Evolutionary conservation across 2,888 invertebrate genomes (phyloP).

Genomic region (Dynastes grantii): DNA sequence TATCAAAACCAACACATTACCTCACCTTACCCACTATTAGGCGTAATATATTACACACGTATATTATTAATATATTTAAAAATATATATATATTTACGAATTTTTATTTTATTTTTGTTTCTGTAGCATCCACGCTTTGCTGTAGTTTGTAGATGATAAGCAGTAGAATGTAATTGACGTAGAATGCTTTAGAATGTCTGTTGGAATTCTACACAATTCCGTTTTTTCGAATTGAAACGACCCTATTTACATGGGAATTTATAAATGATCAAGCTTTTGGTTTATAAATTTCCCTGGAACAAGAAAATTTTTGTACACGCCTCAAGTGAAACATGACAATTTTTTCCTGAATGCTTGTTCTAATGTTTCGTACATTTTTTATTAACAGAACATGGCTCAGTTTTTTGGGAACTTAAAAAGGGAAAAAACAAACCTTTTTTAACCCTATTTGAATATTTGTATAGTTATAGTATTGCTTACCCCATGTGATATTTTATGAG

Average conservation of each 20-base stretch:
- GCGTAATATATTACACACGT: slow-evolving; percentile 19
- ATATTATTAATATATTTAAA: slow-evolving; percentile 19
- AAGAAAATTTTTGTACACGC: slow-evolving; percentile 31
- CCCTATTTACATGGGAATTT: slow-evolving; percentile 54
- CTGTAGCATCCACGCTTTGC: slow-evolving; percentile 62
- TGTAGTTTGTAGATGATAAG: slow-evolving; percentile 50
- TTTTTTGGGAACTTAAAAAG: no score
- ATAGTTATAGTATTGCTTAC: no score
- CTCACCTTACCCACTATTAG: slow-evolving; percentile 3
- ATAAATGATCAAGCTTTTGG: slow-evolving; percentile 22
- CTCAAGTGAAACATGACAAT: slow-evolving; percentile 1
- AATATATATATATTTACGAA: slow-evolving; percentile 34
- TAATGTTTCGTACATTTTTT: slow-evolving; percentile 31
- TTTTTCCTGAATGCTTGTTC: slow-evolving; percentile 37
- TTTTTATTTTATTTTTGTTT: slow-evolving; percentile 59
- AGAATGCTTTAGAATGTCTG: slow-evolving; percentile 65
- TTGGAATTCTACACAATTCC: slow-evolving; percentile 68
- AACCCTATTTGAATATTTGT: no score
- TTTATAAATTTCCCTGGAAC: slow-evolving; percentile 37
- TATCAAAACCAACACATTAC: slow-evolving; percentile 23
- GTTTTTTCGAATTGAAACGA: slow-evolving; percentile 58
- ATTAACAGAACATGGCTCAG: not conserved
- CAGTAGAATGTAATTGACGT: slow-evolving; percentile 32
- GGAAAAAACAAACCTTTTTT: no score
- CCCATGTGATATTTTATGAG: no score